Percentiles rank a stretch among this genome's conserved stretches.
Evolutionary conservation across 1,140 invertebrate genomes (phyloP).

Genomic region (Eueides isabella): DNA sequence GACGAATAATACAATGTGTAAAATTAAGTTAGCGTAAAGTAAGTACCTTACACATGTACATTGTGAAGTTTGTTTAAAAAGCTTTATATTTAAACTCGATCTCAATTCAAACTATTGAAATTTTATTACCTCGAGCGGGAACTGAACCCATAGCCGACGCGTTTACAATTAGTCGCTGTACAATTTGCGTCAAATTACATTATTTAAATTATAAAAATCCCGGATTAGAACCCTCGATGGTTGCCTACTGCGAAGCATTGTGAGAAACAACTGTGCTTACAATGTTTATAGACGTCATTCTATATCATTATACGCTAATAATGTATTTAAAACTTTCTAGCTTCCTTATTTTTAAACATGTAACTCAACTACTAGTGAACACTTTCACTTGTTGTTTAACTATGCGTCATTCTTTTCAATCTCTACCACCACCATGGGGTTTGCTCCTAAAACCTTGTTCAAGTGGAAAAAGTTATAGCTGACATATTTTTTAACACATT

Average conservation of each 20-base stretch:
- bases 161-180: no score
- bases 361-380: neutral
- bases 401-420: neutral
- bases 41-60: neutral
- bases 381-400: slow-evolving; percentile 17
- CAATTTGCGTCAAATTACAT: no score
- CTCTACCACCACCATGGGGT: neutral
- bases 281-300: neutral
- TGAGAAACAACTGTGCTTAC: neutral
- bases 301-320: neutral
- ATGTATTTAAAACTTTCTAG: slow-evolving; percentile 10
- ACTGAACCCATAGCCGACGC: no score
- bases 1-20: neutral
- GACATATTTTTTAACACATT: no score
- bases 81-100: neutral
- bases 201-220: no score
- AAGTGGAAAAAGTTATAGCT: neutral
- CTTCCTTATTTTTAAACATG: neutral
- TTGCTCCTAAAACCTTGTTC: neutral
- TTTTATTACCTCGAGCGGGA: no score
- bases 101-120: no score
- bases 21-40: neutral
- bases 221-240: neutral
- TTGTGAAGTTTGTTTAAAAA: neutral
- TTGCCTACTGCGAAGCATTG: neutral